Conservation (phyloP, 2,113 vertebrate species). For the Girardinichthys multiradiatus region DNA sequence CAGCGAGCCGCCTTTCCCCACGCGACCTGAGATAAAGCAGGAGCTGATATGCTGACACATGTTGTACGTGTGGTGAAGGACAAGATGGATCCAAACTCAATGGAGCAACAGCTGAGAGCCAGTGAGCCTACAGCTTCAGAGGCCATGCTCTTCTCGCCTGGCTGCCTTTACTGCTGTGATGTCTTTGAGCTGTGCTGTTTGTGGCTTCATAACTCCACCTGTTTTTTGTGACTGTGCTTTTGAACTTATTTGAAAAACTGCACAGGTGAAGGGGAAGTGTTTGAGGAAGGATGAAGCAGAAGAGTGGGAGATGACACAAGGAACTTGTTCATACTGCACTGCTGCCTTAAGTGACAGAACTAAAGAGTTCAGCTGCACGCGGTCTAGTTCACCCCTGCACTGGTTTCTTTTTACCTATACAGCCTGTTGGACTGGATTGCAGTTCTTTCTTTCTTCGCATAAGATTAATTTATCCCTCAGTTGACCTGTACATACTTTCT, state of each 20-base stretch:
- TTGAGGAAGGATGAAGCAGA: conserved; percentile 16
- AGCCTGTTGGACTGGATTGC: conserved; percentile 34
- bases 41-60: conserved; percentile 80
- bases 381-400: conserved; percentile 23
- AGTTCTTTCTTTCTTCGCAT: conserved; percentile 34
- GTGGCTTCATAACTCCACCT: conserved; percentile 36
- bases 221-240: conserved; percentile 20
- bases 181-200: conserved; percentile 43
- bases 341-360: conserved; percentile 51
- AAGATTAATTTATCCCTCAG: conserved; percentile 41
- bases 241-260: conserved; percentile 35
- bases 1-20: conserved; percentile 70
- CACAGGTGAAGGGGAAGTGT: conserved; percentile 28
- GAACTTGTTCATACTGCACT: conserved; percentile 32
- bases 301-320: conserved; percentile 18
- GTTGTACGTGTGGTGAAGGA: conserved; percentile 6
- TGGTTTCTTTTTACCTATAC: conserved; percentile 41
- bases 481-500: conserved; percentile 37
- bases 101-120: conserved; percentile 29
- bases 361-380: conserved; percentile 11
- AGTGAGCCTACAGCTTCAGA: conserved; percentile 37
- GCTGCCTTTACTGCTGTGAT: conserved; percentile 64
- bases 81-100: background rate
- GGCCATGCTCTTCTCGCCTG: conserved; percentile 32
- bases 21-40: conserved; percentile 78